Percentiles rank a stretch among this genome's conserved stretches.
Conservation (phyloP, 2,113 vertebrate species). For the Pao palembangensis region DNA sequence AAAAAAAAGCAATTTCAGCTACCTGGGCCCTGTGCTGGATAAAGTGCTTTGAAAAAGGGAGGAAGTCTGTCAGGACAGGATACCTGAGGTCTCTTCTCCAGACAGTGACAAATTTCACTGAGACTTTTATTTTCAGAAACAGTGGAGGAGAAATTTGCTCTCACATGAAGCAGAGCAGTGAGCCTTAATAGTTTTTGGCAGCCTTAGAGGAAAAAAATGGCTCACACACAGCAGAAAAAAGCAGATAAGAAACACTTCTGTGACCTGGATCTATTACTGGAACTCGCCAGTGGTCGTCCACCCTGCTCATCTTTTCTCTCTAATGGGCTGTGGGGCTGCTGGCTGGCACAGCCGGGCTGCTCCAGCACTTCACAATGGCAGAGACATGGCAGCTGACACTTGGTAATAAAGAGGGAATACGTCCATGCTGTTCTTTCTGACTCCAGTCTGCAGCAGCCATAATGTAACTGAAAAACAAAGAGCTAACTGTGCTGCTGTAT, state of each 20-base stretch:
- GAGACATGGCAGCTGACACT: slow-evolving; percentile 32
- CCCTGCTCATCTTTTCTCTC: slow-evolving; percentile 24
- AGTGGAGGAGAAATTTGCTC: slow-evolving; percentile 26
- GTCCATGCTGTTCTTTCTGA: slow-evolving; percentile 19
- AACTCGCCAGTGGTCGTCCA: slow-evolving; percentile 19
- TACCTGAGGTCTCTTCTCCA: slow-evolving; percentile 33
- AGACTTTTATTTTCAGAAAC: slow-evolving; percentile 46
- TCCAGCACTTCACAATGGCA: slow-evolving; percentile 17
- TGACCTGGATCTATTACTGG: slow-evolving; percentile 28
- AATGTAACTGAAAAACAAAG: slow-evolving; percentile 25
- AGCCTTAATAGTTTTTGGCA: slow-evolving; percentile 19
- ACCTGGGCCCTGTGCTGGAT: slow-evolving; percentile 23
- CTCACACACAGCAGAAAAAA: slow-evolving; percentile 3
- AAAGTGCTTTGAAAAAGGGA: slow-evolving; percentile 38
- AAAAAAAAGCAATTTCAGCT: slow-evolving; percentile 62
- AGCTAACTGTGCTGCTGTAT: no score
- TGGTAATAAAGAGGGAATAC: slow-evolving; percentile 26
- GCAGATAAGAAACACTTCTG: slow-evolving; percentile 2
- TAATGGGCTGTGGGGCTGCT: slow-evolving; percentile 27
- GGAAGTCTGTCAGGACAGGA: slow-evolving; percentile 32
- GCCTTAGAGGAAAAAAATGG: slow-evolving; percentile 18
- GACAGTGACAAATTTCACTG: slow-evolving; percentile 59
- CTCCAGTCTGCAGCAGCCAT: slow-evolving; percentile 28
- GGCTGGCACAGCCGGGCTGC: slow-evolving; percentile 23
- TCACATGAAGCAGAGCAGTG: slow-evolving; percentile 15